These are phyloP conservation scores for Macrophya annulata DNA, from an alignment of 2,888 invertebrate species.

Conservation along the genomic window DNA sequence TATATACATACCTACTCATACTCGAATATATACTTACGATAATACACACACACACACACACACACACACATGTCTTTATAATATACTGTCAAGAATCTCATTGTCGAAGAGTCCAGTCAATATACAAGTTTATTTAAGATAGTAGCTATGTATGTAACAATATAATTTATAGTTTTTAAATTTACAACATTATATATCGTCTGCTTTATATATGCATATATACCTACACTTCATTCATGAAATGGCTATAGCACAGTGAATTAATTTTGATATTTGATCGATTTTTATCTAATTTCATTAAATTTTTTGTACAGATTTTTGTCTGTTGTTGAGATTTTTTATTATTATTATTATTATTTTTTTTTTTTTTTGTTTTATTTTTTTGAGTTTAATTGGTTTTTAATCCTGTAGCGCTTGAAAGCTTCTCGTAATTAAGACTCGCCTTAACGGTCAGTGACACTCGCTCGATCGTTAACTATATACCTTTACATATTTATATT, in stretches of 20 bases:
- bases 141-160: no score
- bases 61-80: not conserved
- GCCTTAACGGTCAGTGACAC: constrained; percentile 59
- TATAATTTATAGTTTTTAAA: no score
- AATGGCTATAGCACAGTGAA: not conserved
- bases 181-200: no score
- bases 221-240: not conserved
- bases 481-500: no score
- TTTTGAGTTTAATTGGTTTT: not conserved
- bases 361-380: not conserved
- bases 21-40: not conserved
- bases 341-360: no score
- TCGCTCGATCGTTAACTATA: constrained; percentile 70
- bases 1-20: no score
- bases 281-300: not conserved
- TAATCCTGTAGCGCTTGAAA: not conserved
- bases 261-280: not conserved
- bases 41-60: not conserved
- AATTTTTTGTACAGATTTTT: not conserved
- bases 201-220: not conserved
- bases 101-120: not conserved
- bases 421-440: constrained; percentile 18
- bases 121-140: no score
- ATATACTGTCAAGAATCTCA: not conserved
- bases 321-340: no score